phyloP scores from a whole-genome alignment of 2,888 invertebrate genomes.

The Chymomyza amoena region DNA sequence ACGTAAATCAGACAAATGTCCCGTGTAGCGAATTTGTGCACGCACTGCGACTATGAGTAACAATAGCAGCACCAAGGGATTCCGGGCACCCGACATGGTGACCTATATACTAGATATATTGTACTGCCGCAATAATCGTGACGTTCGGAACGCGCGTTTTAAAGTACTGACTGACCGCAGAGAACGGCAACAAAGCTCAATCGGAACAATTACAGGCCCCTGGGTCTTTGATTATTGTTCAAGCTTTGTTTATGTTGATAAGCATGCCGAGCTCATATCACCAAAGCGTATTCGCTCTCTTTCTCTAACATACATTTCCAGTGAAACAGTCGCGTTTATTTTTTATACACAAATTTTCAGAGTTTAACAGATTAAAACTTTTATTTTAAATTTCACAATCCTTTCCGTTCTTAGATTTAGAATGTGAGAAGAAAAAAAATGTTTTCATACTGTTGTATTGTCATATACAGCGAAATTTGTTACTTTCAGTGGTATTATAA shows the following conservation, averaged over 20 bases:
- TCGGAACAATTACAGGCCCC: background rate
- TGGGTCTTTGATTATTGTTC: constrained; percentile 13
- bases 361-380: background rate
- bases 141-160: constrained; percentile 16
- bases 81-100: constrained; percentile 16
- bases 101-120: constrained; percentile 22
- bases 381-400: background rate
- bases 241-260: constrained; percentile 36
- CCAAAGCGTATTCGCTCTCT: constrained; percentile 40
- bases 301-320: constrained; percentile 27
- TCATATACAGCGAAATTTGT: background rate
- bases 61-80: constrained; percentile 6
- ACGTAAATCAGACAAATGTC: constrained; percentile 68
- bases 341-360: background rate
- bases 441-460: background rate
- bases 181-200: constrained; percentile 9
- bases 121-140: constrained; percentile 9
- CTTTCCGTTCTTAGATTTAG: background rate
- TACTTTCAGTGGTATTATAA: too few species aligned
- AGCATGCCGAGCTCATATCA: constrained; percentile 43
- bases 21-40: constrained; percentile 60
- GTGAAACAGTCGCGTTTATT: background rate
- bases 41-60: constrained; percentile 1
- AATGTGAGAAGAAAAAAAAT: background rate
- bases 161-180: constrained; percentile 34